These are phyloP conservation scores for Gambusia holbrooki DNA, from an alignment of 2,113 vertebrate genomes.

Conservation along the genomic window DNA sequence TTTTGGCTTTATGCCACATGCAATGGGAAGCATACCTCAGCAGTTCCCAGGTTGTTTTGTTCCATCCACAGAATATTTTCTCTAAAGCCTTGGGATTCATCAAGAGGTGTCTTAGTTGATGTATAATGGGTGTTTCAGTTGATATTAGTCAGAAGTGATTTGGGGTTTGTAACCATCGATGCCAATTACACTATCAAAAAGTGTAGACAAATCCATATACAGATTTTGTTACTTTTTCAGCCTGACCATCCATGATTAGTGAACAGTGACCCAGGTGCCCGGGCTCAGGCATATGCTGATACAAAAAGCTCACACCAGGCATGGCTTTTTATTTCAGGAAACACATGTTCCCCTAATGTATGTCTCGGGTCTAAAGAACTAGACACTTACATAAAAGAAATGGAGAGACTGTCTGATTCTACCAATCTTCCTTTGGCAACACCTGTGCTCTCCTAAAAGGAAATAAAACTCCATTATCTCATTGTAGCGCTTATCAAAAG, in stretches of 20 bases:
- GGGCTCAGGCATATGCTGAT: neutral
- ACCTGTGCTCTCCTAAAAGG: neutral
- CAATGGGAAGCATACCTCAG: neutral
- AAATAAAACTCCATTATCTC: neutral
- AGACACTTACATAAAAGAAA: neutral
- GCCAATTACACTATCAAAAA: neutral
- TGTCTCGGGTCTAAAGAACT: neutral
- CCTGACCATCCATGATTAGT: neutral
- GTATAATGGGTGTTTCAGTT: neutral
- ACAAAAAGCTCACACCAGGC: too few relatives aligned
- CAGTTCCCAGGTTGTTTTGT: neutral
- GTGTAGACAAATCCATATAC: neutral
- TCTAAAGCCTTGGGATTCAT: neutral
- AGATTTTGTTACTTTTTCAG: neutral
- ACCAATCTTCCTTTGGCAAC: neutral
- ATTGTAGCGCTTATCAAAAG: neutral
- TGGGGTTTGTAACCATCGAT: neutral
- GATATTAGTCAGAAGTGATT: neutral
- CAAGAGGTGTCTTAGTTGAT: neutral
- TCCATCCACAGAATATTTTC: neutral
- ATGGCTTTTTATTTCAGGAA: neutral
- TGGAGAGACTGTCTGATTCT: neutral
- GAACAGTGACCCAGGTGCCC: neutral
- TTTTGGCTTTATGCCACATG: neutral
- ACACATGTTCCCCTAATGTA: neutral